Evolutionary conservation across 2,797 vertebrate species (phyloP).

Genomic region (Anabacerthia variegaticeps): DNA sequence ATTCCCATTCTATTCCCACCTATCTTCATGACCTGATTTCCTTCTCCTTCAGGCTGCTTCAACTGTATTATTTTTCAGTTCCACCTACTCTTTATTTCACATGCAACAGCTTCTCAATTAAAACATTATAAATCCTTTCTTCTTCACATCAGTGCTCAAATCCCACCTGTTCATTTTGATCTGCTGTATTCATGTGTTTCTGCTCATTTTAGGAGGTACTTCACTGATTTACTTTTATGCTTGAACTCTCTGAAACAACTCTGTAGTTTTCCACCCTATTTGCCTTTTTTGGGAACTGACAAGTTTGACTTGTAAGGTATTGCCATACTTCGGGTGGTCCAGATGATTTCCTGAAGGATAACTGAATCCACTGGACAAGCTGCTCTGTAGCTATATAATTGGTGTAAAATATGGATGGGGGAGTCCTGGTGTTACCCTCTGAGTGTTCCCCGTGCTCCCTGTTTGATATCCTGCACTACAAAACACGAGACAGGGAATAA

Average conservation of each 20-base stretch:
- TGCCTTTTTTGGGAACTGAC: not conserved
- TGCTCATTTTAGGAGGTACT: not conserved
- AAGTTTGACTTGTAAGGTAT: not conserved
- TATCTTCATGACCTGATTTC: not conserved
- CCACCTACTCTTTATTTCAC: conserved; percentile 34
- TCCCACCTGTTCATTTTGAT: not conserved
- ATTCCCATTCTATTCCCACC: not conserved
- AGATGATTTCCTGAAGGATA: not conserved
- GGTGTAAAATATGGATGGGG: not conserved
- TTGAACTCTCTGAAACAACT: not conserved
- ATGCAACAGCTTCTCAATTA: conserved; percentile 30
- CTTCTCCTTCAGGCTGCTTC: conserved; percentile 17
- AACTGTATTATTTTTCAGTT: not conserved
- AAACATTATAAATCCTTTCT: conserved; percentile 12
- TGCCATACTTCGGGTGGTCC: not conserved
- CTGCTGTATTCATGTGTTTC: not conserved
- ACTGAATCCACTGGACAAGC: not conserved
- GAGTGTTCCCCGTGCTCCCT: not conserved
- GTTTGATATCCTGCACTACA: not conserved
- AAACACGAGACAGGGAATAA: not conserved
- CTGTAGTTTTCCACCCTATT: not conserved
- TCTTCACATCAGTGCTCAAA: not conserved
- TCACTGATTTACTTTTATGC: not conserved
- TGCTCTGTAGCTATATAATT: not conserved
- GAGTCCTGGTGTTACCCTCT: not conserved